These are phyloP conservation scores for Muscicapa adusta DNA, from an alignment of 2,113 vertebrate genomes.

Conservation along the genomic window DNA sequence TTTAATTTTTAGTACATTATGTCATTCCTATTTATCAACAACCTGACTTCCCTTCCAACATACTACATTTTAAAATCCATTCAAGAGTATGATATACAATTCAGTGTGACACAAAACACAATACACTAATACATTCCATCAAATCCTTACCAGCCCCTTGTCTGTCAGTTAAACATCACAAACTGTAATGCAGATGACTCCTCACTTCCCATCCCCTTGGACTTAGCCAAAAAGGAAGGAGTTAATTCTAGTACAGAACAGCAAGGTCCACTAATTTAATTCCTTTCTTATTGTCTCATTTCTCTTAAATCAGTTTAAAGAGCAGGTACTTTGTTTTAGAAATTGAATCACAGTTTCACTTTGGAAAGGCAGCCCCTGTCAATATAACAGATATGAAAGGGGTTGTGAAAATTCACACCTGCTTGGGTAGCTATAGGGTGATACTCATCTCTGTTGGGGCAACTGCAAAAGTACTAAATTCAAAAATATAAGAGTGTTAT, in stretches of 20 bases:
- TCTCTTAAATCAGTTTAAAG: neutral
- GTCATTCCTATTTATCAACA: neutral
- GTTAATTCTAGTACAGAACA: neutral
- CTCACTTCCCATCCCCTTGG: neutral
- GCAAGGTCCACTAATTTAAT: neutral
- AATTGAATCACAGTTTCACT: neutral
- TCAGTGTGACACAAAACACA: neutral
- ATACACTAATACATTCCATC: neutral
- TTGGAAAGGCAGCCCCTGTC: neutral
- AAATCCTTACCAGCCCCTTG: neutral
- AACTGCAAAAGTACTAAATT: neutral
- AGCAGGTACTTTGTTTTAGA: neutral
- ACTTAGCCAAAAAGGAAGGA: neutral
- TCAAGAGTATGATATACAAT: neutral
- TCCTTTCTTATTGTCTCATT: neutral
- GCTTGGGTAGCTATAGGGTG: neutral
- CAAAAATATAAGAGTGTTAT: neutral
- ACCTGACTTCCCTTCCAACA: neutral
- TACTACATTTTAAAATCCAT: neutral
- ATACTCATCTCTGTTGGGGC: neutral
- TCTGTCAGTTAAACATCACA: neutral
- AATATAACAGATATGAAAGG: neutral
- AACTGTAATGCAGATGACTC: neutral
- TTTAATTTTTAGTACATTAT: neutral
- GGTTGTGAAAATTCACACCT: constrained; percentile 19